Evolutionary conservation across 2,888 invertebrate species (phyloP).

Genomic region (Tipula helvola): DNA sequence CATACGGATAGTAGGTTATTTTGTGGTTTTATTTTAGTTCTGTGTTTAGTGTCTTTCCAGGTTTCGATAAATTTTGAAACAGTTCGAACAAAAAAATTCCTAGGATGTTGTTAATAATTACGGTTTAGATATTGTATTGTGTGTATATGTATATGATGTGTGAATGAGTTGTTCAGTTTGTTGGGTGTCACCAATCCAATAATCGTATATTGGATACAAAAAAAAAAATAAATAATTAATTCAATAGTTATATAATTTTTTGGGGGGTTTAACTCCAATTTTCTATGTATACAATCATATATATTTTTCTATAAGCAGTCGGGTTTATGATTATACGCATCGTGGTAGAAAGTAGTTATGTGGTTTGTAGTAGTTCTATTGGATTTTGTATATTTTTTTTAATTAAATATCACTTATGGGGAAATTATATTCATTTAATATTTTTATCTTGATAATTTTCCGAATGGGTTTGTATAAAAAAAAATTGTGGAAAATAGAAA

Average conservation of each 20-base stretch:
- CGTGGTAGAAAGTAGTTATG: background rate
- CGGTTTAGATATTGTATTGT: background rate
- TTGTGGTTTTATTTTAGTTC: background rate
- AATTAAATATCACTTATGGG: slow-evolving; percentile 4
- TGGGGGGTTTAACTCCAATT: background rate
- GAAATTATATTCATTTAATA: slow-evolving; percentile 4
- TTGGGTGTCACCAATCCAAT: background rate
- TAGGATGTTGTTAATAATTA: background rate
- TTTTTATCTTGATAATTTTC: background rate
- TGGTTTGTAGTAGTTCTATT: background rate
- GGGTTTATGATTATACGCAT: background rate
- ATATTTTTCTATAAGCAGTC: background rate
- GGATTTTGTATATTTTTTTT: background rate
- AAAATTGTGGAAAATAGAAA: background rate
- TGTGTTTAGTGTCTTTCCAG: background rate
- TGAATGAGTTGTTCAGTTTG: background rate
- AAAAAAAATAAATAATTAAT: background rate
- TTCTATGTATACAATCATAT: background rate
- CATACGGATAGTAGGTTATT: background rate
- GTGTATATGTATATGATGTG: background rate
- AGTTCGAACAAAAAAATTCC: background rate
- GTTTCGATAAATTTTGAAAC: background rate
- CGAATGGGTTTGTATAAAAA: background rate
- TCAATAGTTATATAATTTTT: background rate
- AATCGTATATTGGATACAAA: background rate